Conservation (phyloP, 2,888 invertebrate genomes). For the Lasioglossum vierecki region DNA sequence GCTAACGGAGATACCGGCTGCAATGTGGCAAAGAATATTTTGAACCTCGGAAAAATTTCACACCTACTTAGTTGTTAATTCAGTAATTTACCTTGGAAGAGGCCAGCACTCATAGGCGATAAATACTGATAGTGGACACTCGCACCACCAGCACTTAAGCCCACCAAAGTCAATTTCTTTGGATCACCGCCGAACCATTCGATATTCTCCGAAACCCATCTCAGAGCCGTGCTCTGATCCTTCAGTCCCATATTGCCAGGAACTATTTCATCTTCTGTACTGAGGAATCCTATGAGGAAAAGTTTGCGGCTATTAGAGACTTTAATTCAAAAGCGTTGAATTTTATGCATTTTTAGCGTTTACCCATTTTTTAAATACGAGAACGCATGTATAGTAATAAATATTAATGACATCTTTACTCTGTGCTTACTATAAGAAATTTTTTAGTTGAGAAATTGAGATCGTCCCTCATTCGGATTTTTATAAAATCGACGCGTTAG, state of each 20-base stretch:
- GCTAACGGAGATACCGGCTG: slow-evolving; percentile 88
- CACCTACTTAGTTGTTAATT: background rate
- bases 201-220: slow-evolving; percentile 90
- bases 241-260: slow-evolving; percentile 91
- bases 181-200: slow-evolving; percentile 90
- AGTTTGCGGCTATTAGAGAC: slow-evolving; percentile 18
- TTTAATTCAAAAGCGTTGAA: background rate
- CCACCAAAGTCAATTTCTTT: slow-evolving; percentile 88
- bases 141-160: slow-evolving; percentile 90
- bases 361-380: too few species aligned
- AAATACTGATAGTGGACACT: slow-evolving; percentile 91
- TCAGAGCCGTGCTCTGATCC: slow-evolving; percentile 89
- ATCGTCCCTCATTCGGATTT: too few species aligned
- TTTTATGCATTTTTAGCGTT: background rate
- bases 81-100: slow-evolving; percentile 58
- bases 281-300: slow-evolving; percentile 87
- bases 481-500: too few species aligned
- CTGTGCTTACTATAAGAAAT: too few species aligned
- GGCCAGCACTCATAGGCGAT: slow-evolving; percentile 85
- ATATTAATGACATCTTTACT: too few species aligned
- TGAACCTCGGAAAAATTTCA: background rate
- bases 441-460: too few species aligned
- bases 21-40: background rate
- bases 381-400: too few species aligned
- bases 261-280: slow-evolving; percentile 88